Evolutionary conservation across 1,140 invertebrate genomes (phyloP).

Genomic region (Drosophila prosaltans): DNA sequence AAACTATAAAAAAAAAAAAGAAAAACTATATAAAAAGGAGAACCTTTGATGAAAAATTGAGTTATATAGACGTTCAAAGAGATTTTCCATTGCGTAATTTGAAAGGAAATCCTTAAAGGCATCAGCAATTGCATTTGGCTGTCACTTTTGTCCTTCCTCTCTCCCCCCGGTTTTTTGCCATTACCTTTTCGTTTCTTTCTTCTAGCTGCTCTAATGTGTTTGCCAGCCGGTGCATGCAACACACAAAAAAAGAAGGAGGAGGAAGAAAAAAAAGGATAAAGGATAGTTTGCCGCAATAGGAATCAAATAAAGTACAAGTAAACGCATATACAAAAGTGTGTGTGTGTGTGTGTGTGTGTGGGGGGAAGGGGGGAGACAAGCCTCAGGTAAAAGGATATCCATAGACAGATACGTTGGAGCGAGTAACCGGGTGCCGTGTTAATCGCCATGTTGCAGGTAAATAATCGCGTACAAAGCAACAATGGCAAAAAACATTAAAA

Average conservation of each 20-base stretch:
- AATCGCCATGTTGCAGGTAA: conserved; percentile 67
- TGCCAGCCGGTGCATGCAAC: conserved; percentile 66
- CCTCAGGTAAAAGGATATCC: conserved; percentile 10
- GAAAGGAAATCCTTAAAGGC: conserved; percentile 41
- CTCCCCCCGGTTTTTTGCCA: conserved; percentile 19
- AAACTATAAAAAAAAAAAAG: neutral
- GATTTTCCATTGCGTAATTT: conserved; percentile 55
- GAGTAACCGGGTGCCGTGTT: conserved; percentile 55
- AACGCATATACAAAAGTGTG: neutral
- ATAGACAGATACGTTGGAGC: conserved; percentile 16
- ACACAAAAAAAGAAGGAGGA: conserved; percentile 31
- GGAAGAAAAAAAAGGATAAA: conserved; percentile 47
- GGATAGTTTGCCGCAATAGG: conserved; percentile 59
- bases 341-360: no score
- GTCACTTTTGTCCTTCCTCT: conserved; percentile 28
- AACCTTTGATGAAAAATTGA: conserved; percentile 11
- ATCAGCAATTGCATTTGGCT: conserved; percentile 22
- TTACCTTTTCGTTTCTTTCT: conserved; percentile 45
- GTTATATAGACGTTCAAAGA: conserved; percentile 28
- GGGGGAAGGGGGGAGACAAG: neutral
- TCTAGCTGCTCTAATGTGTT: conserved; percentile 45
- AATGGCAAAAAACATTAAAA: conserved; percentile 41
- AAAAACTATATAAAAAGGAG: conserved; percentile 1
- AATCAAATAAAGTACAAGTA: conserved; percentile 39
- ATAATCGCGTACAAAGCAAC: conserved; percentile 65